Percentiles rank a stretch among this genome's conserved stretches.
Conservation (phyloP, 2,797 vertebrate genomes). For the Smutsia temminckii region DNA sequence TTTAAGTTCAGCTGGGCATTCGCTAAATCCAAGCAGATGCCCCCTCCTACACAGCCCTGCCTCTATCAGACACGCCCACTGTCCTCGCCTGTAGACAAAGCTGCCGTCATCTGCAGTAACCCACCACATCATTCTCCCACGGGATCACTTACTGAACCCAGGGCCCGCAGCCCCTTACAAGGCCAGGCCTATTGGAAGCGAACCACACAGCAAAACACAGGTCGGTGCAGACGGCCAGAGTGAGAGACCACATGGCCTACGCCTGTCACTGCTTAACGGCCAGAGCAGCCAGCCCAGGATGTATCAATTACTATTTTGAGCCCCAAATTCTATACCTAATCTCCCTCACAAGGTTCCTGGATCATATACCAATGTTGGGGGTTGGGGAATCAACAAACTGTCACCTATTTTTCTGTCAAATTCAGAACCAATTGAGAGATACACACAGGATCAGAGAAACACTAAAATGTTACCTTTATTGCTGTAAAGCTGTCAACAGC, state of each 20-base stretch:
- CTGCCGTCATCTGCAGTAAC: background rate
- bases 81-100: background rate
- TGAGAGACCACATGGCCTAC: background rate
- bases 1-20: background rate
- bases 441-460: background rate
- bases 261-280: background rate
- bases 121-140: background rate
- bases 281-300: background rate
- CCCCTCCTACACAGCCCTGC: background rate
- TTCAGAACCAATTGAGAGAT: background rate
- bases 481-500: background rate
- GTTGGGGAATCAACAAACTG: background rate
- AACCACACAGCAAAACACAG: background rate
- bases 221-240: background rate
- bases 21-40: background rate
- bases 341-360: background rate
- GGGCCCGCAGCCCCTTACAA: background rate
- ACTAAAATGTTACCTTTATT: conserved; percentile 1
- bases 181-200: background rate
- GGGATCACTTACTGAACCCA: background rate
- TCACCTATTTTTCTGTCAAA: background rate
- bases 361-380: background rate
- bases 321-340: background rate
- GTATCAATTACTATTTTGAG: background rate
- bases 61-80: background rate